Base-by-base conservation (phyloP, 2,797 vertebrate genomes). In the Sebastes itinus region DNA sequence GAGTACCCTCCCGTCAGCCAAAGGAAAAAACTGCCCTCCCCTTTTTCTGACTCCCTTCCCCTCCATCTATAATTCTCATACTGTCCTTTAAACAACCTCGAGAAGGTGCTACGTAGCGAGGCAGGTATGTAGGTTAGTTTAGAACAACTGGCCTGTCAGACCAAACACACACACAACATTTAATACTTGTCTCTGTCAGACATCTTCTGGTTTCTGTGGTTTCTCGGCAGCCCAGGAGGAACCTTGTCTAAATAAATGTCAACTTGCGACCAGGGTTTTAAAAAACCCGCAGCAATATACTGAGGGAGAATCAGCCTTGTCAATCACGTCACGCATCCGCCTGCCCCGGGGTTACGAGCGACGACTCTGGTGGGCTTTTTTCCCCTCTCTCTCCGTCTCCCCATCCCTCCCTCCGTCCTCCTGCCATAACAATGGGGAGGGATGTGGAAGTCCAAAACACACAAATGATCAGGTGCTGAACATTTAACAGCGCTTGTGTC, bases 211-310 rank as follows among this genome's bases (percentile, higher is more conserved):
- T 95, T 94, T 92, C 82, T 62, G 87, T 84, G 87, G 89, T 90
- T 92, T 89, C 93, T 81, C 71, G 2, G 86, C 83, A 88, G 77
- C 91, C 92, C 91, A 90, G 89, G 89, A 90, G 85, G 93, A 95
- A 92, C 86, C 95, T 97, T 97, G 94, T 97, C 89, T 94, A 98
- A 98, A 97, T 97, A 97, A 97, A 97, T 96, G 84, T 96, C 94
- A 94, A 96, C 94, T 95, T 87, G 91, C 94, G 95, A 96, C 91
- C 91, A 74, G 75, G 78, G 88, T 82, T 89, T 93, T 91, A 85
- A 94, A 95, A 92, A 94, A 91, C 92, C 94, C 12, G 1, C 68
- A 60, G 71, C 54, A 65, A n/a, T 56, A 59, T 81, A 92, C 83
- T 86, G 86, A 92, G 88, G 88, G 84, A 95, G 95, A 96, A 94